Evolutionary conservation across 2,113 vertebrate species (phyloP), one percentile per base, ranked within the genome.

Genomic region (Regulus satrapa): DNA sequence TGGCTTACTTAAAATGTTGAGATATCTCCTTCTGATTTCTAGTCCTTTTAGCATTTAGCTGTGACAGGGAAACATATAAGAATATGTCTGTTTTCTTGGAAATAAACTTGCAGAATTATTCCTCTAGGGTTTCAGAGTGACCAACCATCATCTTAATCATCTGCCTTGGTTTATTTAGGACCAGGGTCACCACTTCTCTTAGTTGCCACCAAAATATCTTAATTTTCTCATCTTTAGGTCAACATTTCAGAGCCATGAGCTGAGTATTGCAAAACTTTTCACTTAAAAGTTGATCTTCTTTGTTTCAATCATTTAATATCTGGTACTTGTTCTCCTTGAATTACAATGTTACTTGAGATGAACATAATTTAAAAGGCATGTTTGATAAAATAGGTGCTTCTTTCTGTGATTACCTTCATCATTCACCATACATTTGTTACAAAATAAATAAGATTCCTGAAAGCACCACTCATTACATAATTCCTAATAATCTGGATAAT

Each of bases 371-470:
- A 45, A 67, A 69, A 64, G 12, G 4, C 8, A 23, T 10, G 3
- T 69, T 66, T 84, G 32, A 25, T 29, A 15, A 61, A 78, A 61
- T 2, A 48, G 15, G 7, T 68, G 12, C 8, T 76, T 41, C 28
- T 51, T 3, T 43, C 58, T 52, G 7, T 62, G 14, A 8, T 58
- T 76, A 25, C 8, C 18, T 94, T 89, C 17, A n/a, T n/a, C n/a
- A n/a, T n/a, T n/a, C n/a, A n/a, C n/a, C n/a, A 40, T 25, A 11
- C 1, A 29, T 58, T 68, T 83, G 1, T 54, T 34, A 36, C 0
- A 2, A 14, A 6, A 6, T 24, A 85, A 91, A 79, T 18, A 34
- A 54, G 12, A 43, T 32, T 74, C 23, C 16, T 67, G 52, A 82
- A 78, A 63, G 6, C 10, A 66, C 2, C 7, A 34, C 8, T 69